Percentiles rank a stretch among this genome's conserved stretches.
phyloP scores from a whole-genome alignment of 2,888 invertebrate genomes.

The Frankliniella intonsa region DNA sequence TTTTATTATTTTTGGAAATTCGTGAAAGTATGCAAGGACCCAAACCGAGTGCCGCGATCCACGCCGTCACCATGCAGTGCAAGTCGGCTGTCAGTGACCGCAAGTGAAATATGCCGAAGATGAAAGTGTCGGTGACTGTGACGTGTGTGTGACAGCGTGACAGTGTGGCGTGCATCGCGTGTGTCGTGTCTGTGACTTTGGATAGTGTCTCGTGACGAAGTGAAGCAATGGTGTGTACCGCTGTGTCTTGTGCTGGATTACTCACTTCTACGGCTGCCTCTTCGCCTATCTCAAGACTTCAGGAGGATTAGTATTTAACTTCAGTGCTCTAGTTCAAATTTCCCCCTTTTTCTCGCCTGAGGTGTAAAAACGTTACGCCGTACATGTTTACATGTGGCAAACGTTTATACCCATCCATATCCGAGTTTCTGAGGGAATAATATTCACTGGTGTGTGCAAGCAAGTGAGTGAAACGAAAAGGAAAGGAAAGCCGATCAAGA shows the following conservation, averaged over 20 bases:
- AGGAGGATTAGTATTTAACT: conserved; percentile 22
- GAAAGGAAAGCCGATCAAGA: not conserved
- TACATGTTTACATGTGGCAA: not conserved
- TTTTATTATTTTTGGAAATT: not conserved
- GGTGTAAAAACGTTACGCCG: not conserved
- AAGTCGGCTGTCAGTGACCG: conserved; percentile 11
- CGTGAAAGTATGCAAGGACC: conserved; percentile 21
- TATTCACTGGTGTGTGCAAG: not conserved
- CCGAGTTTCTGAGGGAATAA: not conserved
- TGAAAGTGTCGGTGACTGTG: conserved; percentile 17
- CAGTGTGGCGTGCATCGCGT: not conserved
- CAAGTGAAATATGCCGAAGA: conserved; percentile 24
- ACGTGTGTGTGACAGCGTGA: not conserved
- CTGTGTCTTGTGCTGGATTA: not conserved
- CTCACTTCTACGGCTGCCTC: not conserved
- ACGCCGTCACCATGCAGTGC: not conserved
- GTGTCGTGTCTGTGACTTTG: conserved; percentile 6
- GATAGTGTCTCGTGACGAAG: not conserved
- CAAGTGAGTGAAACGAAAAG: not conserved
- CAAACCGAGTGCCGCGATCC: not conserved
- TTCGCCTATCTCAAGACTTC: not conserved
- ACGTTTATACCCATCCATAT: not conserved
- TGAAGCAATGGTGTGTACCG: not conserved
- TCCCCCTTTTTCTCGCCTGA: too few species aligned
- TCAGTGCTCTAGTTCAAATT: not conserved